phyloP scores from a whole-genome alignment of 2,113 vertebrate species.

The Callionymus lyra region DNA sequence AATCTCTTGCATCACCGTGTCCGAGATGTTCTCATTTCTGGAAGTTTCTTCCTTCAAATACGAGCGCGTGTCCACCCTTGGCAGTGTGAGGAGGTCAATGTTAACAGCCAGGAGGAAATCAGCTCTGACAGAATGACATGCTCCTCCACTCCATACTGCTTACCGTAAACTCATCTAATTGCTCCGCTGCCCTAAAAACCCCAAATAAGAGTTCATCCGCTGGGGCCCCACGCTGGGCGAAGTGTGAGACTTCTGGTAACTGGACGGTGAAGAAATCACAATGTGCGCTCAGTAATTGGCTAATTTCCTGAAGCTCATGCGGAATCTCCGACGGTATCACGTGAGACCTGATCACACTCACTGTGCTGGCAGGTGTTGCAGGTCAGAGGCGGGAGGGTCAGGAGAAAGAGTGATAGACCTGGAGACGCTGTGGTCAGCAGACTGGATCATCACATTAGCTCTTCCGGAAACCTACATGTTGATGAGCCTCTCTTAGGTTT shows the following conservation, averaged over 20 bases:
- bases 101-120: constrained; percentile 47
- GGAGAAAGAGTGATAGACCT: constrained; percentile 25
- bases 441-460: constrained; percentile 27
- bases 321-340: not conserved
- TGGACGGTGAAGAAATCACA: constrained; percentile 19
- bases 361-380: constrained; percentile 56
- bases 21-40: too few species aligned
- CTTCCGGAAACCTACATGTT: constrained; percentile 24
- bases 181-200: constrained; percentile 50
- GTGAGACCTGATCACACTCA: constrained; percentile 16
- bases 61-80: constrained; percentile 29
- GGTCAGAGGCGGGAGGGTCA: constrained; percentile 43
- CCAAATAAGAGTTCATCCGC: constrained; percentile 58
- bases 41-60: constrained; percentile 10
- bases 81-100: constrained; percentile 30
- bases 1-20: constrained; percentile 2
- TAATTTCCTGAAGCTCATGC: not conserved
- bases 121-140: constrained; percentile 60
- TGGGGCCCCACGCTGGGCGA: constrained; percentile 39
- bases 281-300: not conserved
- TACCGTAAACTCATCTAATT: constrained; percentile 68
- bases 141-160: constrained; percentile 51
- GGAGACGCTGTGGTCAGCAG: constrained; percentile 31
- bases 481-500: constrained; percentile 24
- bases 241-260: constrained; percentile 49